phyloP scores from a whole-genome alignment of 2,888 invertebrate genomes.

The Amblyjoppa fuscipennis region DNA sequence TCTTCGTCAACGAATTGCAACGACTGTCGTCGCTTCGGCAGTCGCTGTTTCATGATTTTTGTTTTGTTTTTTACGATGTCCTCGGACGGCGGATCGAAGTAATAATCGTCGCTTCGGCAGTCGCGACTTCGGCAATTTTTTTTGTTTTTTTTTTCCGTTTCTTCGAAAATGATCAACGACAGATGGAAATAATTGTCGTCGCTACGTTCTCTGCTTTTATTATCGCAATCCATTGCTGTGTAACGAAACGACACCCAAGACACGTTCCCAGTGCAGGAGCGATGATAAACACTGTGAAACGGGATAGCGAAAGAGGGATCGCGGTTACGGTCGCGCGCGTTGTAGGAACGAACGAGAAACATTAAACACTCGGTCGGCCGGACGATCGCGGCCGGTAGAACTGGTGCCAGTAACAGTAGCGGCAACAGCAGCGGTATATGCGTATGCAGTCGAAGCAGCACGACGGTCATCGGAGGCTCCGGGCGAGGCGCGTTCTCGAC shows the following conservation, averaged over 20 bases:
- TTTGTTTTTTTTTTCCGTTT: not conserved
- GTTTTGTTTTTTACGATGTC: too few relatives aligned
- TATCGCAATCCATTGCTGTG: not conserved
- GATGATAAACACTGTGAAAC: slow-evolving; percentile 70
- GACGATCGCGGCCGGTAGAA: slow-evolving; percentile 13
- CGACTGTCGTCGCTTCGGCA: too few relatives aligned
- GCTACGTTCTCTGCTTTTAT: not conserved
- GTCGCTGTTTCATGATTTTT: too few relatives aligned
- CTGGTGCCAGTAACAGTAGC: slow-evolving; percentile 26
- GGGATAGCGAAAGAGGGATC: slow-evolving; percentile 69
- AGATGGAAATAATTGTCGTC: not conserved
- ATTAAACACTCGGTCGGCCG: slow-evolving; percentile 63
- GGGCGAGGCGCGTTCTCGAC: slow-evolving; percentile 53
- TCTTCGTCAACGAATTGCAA: too few relatives aligned
- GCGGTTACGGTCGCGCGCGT: slow-evolving; percentile 68
- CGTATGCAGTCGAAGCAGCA: not conserved
- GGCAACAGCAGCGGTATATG: not conserved
- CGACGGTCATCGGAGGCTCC: slow-evolving; percentile 29
- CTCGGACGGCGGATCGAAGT: not conserved
- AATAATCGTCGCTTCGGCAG: not conserved
- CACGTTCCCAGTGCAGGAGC: slow-evolving; percentile 31
- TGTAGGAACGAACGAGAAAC: slow-evolving; percentile 60
- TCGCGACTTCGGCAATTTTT: not conserved
- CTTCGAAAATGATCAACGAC: not conserved
- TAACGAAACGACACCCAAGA: slow-evolving; percentile 16